Conservation (phyloP, 2,888 invertebrate genomes). For the Amblyjoppa proteus region DNA sequence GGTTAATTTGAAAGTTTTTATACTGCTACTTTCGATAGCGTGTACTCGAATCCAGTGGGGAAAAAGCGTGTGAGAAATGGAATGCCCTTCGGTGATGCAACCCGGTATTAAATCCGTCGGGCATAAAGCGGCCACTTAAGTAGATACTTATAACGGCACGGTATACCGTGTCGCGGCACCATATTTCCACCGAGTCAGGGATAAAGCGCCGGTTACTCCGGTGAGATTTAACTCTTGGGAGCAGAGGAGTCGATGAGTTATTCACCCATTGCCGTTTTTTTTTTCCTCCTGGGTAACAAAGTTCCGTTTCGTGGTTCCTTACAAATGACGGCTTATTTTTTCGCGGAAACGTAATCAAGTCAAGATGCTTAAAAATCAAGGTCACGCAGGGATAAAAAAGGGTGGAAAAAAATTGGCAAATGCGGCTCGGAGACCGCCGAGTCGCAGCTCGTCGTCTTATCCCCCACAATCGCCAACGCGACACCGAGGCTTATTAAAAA, state of each 20-base stretch:
- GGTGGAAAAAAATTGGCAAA: not conserved
- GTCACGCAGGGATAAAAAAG: not conserved
- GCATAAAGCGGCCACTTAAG: slow-evolving; percentile 43
- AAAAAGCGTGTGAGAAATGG: not conserved
- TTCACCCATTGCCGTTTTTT: slow-evolving; percentile 7
- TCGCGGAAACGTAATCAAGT: not conserved
- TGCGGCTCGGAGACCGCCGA: not conserved
- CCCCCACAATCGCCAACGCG: not conserved
- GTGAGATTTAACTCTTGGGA: slow-evolving; percentile 33
- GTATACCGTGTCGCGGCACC: slow-evolving; percentile 42
- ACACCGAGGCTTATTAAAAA: slow-evolving; percentile 49
- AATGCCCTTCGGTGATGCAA: not conserved
- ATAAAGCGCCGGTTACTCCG: slow-evolving; percentile 32
- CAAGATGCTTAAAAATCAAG: not conserved
- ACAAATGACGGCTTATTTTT: not conserved
- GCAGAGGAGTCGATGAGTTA: slow-evolving; percentile 42
- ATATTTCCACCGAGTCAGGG: slow-evolving; percentile 40
- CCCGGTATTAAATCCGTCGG: not conserved
- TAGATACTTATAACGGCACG: slow-evolving; percentile 25
- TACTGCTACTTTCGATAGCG: not conserved
- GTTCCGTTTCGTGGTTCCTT: not conserved
- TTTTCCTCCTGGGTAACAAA: not conserved
- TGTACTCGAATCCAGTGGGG: not conserved
- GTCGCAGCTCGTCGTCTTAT: not conserved
- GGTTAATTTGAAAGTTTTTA: no score